Base-by-base conservation (phyloP, 2,797 vertebrate species). In the Cryptoblepharus egeriae region DNA sequence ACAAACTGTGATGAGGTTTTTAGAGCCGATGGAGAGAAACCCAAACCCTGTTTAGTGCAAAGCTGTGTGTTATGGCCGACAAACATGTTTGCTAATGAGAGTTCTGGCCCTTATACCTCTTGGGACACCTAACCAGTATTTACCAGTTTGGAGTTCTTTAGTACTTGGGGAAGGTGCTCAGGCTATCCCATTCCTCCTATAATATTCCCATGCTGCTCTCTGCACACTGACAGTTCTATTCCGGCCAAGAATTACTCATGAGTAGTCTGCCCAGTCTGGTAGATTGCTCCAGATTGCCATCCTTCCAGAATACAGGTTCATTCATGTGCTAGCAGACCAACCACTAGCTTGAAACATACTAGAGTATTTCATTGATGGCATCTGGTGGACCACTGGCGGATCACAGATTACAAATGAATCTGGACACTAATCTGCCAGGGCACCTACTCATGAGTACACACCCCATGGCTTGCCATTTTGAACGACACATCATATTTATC, bases 1-100 rank as follows among this genome's bases (percentile, higher is more conserved):
- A 8, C 0, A 58, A 86, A 81, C 42, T 83, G 24, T 92, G 89
- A 94, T 2, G 79, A 35, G 28, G 35, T 55, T 7, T 1, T 5
- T 11, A 8, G 2, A 18, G 49, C 60, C 6, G 45, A 32, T 1
- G 26, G 5, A 26, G 52, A 64, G 60, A 39, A 7, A 26, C 76
- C 49, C 30, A 11, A 1, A 55, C 55, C 61, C 30, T 18, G 8
- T 6, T 13, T 39, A 37, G 12, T 35, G 52, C 68, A 60, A 85
- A 77, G 28, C 42, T 77, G 65, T 39, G 20, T 12, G 30, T 52
- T 2, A 32, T 8, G 28, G 26, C 5, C 28, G 5, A 49, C 45
- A 13, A 49, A 13, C 42, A 45, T 49, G 45, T 49, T 8, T 20
- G 2, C 37, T 28, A 20, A 45, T 45, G 18, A n/a, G n/a, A n/a